These are phyloP conservation scores for Lepisosteus oculatus DNA, from an alignment of 2,113 vertebrate genomes.

Conservation along the genomic window DNA sequence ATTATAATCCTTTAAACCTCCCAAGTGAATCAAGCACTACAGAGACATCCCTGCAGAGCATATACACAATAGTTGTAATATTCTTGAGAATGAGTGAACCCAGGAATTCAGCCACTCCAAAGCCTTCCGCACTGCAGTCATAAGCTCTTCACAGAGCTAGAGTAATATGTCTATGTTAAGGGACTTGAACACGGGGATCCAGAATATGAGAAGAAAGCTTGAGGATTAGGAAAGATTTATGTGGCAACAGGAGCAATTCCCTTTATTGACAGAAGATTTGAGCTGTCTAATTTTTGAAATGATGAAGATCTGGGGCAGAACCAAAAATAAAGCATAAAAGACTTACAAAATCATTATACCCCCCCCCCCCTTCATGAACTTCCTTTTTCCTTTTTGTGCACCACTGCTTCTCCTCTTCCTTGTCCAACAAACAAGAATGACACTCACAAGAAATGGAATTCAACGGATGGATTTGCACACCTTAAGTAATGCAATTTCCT, in stretches of 20 bases:
- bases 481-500: constrained; percentile 5
- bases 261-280: constrained; percentile 42
- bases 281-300: constrained; percentile 46
- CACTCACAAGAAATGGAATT: not conserved
- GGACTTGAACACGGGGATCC: constrained; percentile 32
- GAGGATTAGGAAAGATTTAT: constrained; percentile 43
- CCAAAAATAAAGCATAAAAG: constrained; percentile 13
- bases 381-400: no score
- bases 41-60: not conserved
- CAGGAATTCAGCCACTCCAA: constrained; percentile 41
- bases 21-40: not conserved
- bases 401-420: not conserved
- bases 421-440: not conserved
- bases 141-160: not conserved
- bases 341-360: constrained; percentile 20
- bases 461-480: not conserved
- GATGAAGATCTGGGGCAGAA: constrained; percentile 31
- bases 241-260: constrained; percentile 34
- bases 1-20: not conserved
- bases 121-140: constrained; percentile 33
- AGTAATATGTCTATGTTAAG: constrained; percentile 43
- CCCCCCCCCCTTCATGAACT: no score
- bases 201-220: constrained; percentile 25
- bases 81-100: constrained; percentile 46
- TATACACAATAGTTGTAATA: constrained; percentile 21